Base-by-base conservation (phyloP, 2,113 vertebrate genomes). In the Cnemophilus loriae region DNA sequence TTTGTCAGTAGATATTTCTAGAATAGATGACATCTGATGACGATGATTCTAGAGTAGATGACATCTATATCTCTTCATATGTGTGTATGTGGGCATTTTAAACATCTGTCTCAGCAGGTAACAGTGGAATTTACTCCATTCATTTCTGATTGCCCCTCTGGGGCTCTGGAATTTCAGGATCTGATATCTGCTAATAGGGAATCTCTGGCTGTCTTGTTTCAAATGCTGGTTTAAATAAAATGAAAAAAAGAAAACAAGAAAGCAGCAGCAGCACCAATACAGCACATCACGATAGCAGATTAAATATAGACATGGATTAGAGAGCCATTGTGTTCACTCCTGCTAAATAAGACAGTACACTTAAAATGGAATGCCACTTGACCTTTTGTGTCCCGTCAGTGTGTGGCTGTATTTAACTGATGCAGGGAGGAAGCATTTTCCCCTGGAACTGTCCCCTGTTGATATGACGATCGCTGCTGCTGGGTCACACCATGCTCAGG, bases 241-340 rank as follows among this genome's bases (percentile, higher is more conserved):
- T 73, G 15, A 16, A 64, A 33, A 75, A 13, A 20, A 41, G 7
- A 12, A 68, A 90, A 74, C 21, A 19, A 41, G 76, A 39, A 27
- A 69, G 23, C 28, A 71, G 64, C 39, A 70, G 59, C 60, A 49
- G 35, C 79, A 76, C 55, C 41, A 60, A 67, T 35, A 52, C 60
- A 69, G 91, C 90, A 91, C 80, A 96, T 92, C 95, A 93, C 67
- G 68, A 90, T 65, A 91, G 93, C 57, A 59, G 84, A 97, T 97
- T 98, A 98, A 98, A 98, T 98, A 98, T 98, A 98, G 98, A 35
- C 88, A 44, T 32, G 96, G 97, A 98, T 97, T 98, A 97, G 90
- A 90, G 93, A 94, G 97, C 92, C 96, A 97, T 98, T 98, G 97
- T 98, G 98, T 98, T 97, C 93, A 94, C 94, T 94, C 95, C 90